Base-by-base conservation (phyloP, 2,888 invertebrate species). In the Leptopilina syphax region DNA sequence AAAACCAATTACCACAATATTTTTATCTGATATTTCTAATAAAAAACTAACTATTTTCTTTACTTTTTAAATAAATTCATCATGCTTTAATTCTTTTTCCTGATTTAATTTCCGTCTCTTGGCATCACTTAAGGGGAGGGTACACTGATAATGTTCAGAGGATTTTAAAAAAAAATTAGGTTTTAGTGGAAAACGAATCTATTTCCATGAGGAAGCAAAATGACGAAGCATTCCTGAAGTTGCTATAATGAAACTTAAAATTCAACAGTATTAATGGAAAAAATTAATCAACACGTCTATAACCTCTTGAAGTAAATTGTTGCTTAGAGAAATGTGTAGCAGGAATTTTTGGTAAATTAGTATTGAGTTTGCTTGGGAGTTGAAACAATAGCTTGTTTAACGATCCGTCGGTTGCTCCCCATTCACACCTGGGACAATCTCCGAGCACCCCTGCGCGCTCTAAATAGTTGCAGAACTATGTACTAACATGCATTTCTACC, bases 401-500 rank as follows among this genome's bases (percentile, higher is more conserved):
- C 57, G 73, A 73, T 73, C 73, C 57, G 57, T 73, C 34, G 73
- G 57, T 57, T 73, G 73, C 57, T 41, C 34, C 34, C 57, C 73
- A 73, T 73, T 73, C 73, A 73, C 73, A 73, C 73, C 73, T 73
- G 73, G 41, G 57, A 73, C 73, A 73, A 73, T 73, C 73, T 73
- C 57, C 73, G 50, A 57, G 57, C 73, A 73, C 57, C 57, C 57
- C 54, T 54, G 18, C 57, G n/a, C 57, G 57, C 50, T 73, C 54
- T 57, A 73, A 73, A 73, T 73, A 73, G 57, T 73, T 73, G 57
- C 57, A n/a, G 73, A 73, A 73, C 73, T 73, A 57, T 73, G 73
- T 34, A 57, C 54, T 57, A 34, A 57, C 73, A 73, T 57, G 73
- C 57, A 57, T 73, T 57, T 57, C n/a, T 34, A 73, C 57, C 57